Evolutionary conservation across 2,113 vertebrate species (phyloP), one percentile per base, ranked within the genome.

Genomic region (Serilophus lunatus): DNA sequence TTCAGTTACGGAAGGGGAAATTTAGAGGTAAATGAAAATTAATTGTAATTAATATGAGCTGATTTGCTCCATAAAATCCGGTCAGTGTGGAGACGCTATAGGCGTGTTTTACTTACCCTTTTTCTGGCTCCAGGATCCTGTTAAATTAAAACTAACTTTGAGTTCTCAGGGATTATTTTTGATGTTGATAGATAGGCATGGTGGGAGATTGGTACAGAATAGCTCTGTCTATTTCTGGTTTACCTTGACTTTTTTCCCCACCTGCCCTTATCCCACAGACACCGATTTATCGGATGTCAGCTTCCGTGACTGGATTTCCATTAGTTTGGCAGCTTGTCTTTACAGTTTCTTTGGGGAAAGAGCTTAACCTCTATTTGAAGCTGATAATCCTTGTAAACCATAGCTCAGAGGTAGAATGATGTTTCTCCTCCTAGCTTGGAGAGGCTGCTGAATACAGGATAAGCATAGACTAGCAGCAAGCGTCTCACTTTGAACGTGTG

Each of bases 401-500:
- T 31, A 82, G 70, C 65, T 87, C 66, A 66, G 76, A 88, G 45
- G 20, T 35, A 76, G 74, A 85, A 65, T 57, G n/a, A 42, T 88
- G 35, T 31, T 63, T 65, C 63, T 86, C 3, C 60, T 71, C 54
- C 40, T 79, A 66, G 36, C 51, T 65, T 59, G 74, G n/a, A 82
- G 71, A 61, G 53, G 75, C 45, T 61, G 60, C 63, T 57, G 49
- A 76, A 36, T 83, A 15, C 42, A 56, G 65, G 69, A 60, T 85
- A 59, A 44, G n/a, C 25, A 11, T 4, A 64, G 54, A 14, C 24
- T 26, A 16, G 36, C 33, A 85, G 24, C 31, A 54, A 38, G 65
- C 25, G n/a, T 45, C 56, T 68, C 0, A 0, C 56, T 74, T 88
- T 63, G 42, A 66, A 29, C 26, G 0, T 0, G 0, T 40, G 4